Evolutionary conservation across 2,888 invertebrate species (phyloP), one percentile per base, ranked within the genome.

Genomic region (Zygogramma bicolorata): DNA sequence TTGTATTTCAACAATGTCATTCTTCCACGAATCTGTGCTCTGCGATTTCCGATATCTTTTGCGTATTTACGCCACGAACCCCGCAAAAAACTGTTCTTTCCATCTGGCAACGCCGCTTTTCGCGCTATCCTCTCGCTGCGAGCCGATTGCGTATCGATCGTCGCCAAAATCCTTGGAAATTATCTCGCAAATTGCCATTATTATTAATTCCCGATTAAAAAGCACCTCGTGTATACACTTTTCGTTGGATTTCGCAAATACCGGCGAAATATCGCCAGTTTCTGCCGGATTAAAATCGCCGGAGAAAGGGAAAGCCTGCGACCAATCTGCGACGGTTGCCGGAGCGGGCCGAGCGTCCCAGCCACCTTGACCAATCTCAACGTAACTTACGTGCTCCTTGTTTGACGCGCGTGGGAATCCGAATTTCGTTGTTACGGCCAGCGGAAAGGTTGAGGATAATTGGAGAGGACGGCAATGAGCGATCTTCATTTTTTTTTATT

Each of bases 341-440:
- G 22, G 7, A 46, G 25, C 18, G 68, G 42, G 61, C 58, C 84
- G 82, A 82, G 59, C 79, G 78, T 77, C 82, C 77, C 78, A 81
- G 82, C 84, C 84, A 85, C 85, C 86, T 85, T 86, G 86, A 86
- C 86, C 86, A 86, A 85, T 86, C 86, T 85, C 86, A 86, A 86
- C 85, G 79, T 84, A 85, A 85, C 75, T 81, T 79, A 77, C 77
- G 79, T 81, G 78, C 76, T 77, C 79, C 79, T n/a, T n/a, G n/a
- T n/a, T n/a, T n/a, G n/a, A n/a, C n/a, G 46, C 46, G 63, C 29
- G 18, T 46, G n/a, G 63, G 46, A 63, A 42, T 29, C 46, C 10
- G 20, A 63, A 49, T 63, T 62, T 10, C 27, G 27, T n/a, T n/a
- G n/a, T 42, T 15, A 34, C 38, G 61, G 22, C 8, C 10, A 40